Evolutionary conservation across 2,113 vertebrate species (phyloP), one percentile per base, ranked within the genome.

Genomic region (Chinchilla lanigera): DNA sequence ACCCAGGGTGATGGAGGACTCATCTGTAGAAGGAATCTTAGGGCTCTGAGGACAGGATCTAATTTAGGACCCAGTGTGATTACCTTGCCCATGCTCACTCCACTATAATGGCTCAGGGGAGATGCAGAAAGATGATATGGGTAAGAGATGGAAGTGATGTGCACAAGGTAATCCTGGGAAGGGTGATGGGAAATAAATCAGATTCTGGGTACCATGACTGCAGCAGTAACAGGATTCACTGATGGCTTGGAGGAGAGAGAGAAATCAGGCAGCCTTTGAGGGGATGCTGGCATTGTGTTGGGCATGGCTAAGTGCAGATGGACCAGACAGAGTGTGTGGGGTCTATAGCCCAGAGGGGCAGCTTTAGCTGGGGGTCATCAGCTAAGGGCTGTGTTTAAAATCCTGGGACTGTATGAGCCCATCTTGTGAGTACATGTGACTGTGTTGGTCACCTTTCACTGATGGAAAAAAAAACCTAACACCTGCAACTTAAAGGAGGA

Each of bases 81-180:
- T 28, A 5, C 41, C 26, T 47, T 67, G 20, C 2, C 38, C 14
- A 4, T 5, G 11, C 44, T 44, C 58, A 35, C 3, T 26, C n/a
- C 50, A 30, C 7, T 1, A 1, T 11, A 33, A 24, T 16, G 16
- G 3, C 24, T 0, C 0, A 8, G 26, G 20, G 10, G 14, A 41
- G 58, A 56, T 1, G 78, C 75, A 65, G 67, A 20, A 56, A 20
- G 77, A 38, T 5, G 0, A 2, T 2, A 11, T 24, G 33, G 38
- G 38, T 7, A 7, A 52, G 38, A 65, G n/a, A 8, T 1, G 52
- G 14, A 7, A 20, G 17, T 7, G 14, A 22, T 1, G 3, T 28
- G 52, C 12, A 41, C 54, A 38, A 33, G 19, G n/a, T 8, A 5
- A n/a, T 54, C 11, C 22, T 8, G 10, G 30, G 24, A 28, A 33